Percentiles rank a stretch among this genome's conserved stretches.
These are phyloP conservation scores for Cydia pomonella DNA, from an alignment of 1,140 invertebrate genomes.

Conservation along the genomic window DNA sequence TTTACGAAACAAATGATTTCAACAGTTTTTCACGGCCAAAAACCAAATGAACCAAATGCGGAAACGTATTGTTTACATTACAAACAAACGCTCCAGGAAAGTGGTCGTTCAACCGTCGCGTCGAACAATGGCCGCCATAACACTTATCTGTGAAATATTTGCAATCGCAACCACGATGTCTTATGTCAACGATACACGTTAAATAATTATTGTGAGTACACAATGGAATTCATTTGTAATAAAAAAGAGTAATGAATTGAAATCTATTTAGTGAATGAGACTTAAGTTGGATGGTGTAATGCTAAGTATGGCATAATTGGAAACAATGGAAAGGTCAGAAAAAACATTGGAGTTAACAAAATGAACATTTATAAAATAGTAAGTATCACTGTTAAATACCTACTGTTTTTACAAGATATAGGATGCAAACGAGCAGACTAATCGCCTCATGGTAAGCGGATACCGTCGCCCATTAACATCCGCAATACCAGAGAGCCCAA, in stretches of 20 bases:
- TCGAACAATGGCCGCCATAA: constrained; percentile 2
- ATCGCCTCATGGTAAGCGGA: too few relatives aligned
- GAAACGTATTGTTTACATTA: neutral
- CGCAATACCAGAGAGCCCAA: too few relatives aligned
- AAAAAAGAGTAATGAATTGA: neutral
- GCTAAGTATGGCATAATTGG: too few relatives aligned
- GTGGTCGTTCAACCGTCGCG: constrained; percentile 8
- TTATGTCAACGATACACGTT: neutral
- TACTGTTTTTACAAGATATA: too few relatives aligned
- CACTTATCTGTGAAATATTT: constrained; percentile 5
- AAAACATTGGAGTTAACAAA: too few relatives aligned
- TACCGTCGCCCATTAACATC: too few relatives aligned
- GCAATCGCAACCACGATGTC: neutral
- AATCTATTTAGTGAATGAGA: neutral
- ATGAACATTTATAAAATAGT: too few relatives aligned
- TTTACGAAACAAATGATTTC: too few relatives aligned
- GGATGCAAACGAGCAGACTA: too few relatives aligned
- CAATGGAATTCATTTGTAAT: neutral
- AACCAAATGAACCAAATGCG: neutral
- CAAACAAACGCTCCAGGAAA: neutral
- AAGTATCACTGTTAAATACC: too few relatives aligned
- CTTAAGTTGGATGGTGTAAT: neutral
- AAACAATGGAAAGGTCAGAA: too few relatives aligned
- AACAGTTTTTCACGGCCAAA: too few relatives aligned
- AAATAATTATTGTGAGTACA: neutral